Base-by-base conservation (phyloP, 1,140 invertebrate species). In the Drosophila nigrodunni region DNA sequence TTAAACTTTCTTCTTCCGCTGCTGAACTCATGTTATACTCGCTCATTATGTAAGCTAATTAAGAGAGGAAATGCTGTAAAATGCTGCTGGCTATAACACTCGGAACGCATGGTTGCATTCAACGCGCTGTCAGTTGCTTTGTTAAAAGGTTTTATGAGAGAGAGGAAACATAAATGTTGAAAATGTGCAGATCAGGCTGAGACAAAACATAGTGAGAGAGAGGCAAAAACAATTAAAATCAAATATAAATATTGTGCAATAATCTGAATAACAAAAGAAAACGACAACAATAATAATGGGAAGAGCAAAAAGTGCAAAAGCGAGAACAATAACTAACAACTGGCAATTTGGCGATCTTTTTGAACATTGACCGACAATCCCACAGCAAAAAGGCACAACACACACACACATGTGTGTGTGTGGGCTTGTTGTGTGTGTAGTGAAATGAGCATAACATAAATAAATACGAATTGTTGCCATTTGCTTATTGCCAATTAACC, bases 401-500 rank as follows among this genome's bases (percentile, higher is more conserved):
- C 15, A 39, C 60, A 55, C 30, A 54, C 15, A 44, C 21, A 15
- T 13, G 15, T 52, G 18, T 69, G 34, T 55, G 30, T 55, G 50
- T 52, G 18, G 60, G 34, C 47, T 13, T 55, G 50, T 46, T 15
- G 30, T 44, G 50, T 55, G 50, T 46, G 39, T 41, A 18, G 64
- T 43, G 49, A 77, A 81, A 82, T 86, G 73, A 88, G 83, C 82
- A 86, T 80, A 85, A 85, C 66, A 86, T 82, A 82, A 86, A 87
- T 82, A 86, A 85, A 86, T 86, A 76, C 82, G 64, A 70, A 66
- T 80, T 86, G 83, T 88, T 80, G 83, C 83, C 85, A 89, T 89
- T 86, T 77, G 83, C 83, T 87, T 87, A 85, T 87, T 87, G 83
- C 80, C 85, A 89, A 87, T 87, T 87, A 87, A 87, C 67, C 77